Base-by-base conservation (phyloP, 2,888 invertebrate genomes). In the Caenorhabditis panamensis region DNA sequence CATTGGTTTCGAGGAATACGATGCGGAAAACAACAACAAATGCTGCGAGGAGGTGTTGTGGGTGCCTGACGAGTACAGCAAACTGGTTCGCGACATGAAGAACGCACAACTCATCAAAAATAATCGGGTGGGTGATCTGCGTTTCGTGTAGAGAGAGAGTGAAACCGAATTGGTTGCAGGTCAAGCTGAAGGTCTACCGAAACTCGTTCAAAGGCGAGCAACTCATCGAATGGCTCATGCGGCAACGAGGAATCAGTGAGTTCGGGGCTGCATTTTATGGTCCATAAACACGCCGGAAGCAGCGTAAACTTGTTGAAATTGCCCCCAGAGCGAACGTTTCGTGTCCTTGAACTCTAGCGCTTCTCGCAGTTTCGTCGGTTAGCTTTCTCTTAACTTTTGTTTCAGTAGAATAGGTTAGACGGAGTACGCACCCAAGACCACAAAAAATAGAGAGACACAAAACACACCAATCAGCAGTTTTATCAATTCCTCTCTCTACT, bases 201-300 rank as follows among this genome's bases (percentile, higher is more conserved):
- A 91, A 91, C 69, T 89, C 91, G 5, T 92, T 92, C 86, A 90
- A 87, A 68, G 92, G 92, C 28, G 90, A 89, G 56, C 91, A 91
- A n/a, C 91, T 92, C 84, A 90, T 92, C 16, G 90, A 91, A 69
- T 92, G 92, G 92, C 87, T 92, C 18, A 89, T 91, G 58, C 88
- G 88, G 56, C 90, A 88, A 8, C 91, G 91, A 82, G 82, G 84
- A 36, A 82, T 92, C 54, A 91, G 92, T 92, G 82, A 71, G 87
- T 84, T 53, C 11, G n/a, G 13, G 20, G 36, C 13, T 20, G 18
- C 53, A 20, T 62, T 64, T 61, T 54, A 75, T 66, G 54, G 28
- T 9, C 18, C 58, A 73, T 73, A 64, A 66, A 73, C 9, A 8
- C 18, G 37, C 75, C 66, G 66, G 75, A 75, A 66, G 59, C 66